phyloP scores from a whole-genome alignment of 2,888 invertebrate species.

The Molorchus minor region DNA sequence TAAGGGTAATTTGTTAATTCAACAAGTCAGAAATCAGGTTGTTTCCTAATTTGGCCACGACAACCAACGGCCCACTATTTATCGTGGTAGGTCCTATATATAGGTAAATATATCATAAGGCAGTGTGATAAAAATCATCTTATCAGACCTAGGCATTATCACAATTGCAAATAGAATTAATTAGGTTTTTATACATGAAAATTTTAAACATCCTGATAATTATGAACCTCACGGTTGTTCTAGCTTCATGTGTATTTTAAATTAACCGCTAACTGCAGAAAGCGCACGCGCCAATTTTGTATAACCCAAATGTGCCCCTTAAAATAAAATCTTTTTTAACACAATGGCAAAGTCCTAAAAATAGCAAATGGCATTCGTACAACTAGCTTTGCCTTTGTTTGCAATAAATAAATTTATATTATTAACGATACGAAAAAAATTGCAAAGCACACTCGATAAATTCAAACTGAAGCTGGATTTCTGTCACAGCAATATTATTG shows the following conservation, averaged over 20 bases:
- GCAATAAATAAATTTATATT: not conserved
- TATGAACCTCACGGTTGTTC: too few relatives aligned
- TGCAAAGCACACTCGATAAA: conserved; percentile 1
- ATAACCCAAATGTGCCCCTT: conserved; percentile 53
- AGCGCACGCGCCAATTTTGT: conserved; percentile 35
- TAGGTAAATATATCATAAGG: too few relatives aligned
- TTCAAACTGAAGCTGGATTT: not conserved
- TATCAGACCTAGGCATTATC: too few relatives aligned
- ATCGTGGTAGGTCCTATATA: too few relatives aligned
- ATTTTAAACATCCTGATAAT: too few relatives aligned
- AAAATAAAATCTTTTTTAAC: conserved; percentile 21
- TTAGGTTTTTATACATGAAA: too few relatives aligned
- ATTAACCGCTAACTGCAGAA: conserved; percentile 9
- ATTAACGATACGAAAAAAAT: conserved; percentile 8
- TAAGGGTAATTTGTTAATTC: too few relatives aligned
- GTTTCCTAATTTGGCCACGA: too few relatives aligned
- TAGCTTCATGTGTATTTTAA: conserved; percentile 3
- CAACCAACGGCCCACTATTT: too few relatives aligned
- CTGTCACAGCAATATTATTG: not conserved
- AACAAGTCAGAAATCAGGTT: too few relatives aligned
- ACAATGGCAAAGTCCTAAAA: conserved; percentile 3
- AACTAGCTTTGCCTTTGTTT: not conserved
- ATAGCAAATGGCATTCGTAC: not conserved
- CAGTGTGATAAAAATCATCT: not conserved
- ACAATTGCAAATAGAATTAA: too few relatives aligned